Evolutionary conservation across 2,113 vertebrate species (phyloP).

Genomic region (Rhineura floridana): DNA sequence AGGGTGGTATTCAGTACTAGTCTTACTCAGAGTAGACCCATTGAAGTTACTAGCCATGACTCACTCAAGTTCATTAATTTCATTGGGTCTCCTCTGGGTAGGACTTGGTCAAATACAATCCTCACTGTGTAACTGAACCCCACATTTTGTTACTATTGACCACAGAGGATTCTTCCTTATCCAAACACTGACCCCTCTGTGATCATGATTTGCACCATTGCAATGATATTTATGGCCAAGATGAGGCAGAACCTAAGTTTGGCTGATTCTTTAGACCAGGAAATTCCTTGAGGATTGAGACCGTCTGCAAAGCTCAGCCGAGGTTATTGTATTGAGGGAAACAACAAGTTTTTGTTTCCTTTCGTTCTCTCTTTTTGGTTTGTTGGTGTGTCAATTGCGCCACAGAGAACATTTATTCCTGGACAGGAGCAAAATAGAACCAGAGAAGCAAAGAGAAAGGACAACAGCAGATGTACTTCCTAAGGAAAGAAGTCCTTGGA

Average conservation of each 20-base stretch:
- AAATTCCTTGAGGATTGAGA: conserved; percentile 71
- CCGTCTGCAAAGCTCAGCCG: conserved; percentile 62
- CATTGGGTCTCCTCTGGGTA: too few species aligned
- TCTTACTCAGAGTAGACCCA: too few species aligned
- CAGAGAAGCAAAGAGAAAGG: conserved; percentile 20
- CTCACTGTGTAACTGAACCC: neutral
- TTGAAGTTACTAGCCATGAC: too few species aligned
- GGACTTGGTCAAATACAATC: too few species aligned
- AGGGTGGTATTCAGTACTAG: too few species aligned
- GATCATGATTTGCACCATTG: neutral
- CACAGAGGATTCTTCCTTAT: neutral
- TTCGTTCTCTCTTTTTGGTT: neutral
- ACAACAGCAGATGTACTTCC: conserved; percentile 52
- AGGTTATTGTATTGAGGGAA: conserved; percentile 58
- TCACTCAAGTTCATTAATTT: too few species aligned
- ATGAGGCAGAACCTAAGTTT: conserved; percentile 27
- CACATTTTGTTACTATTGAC: neutral
- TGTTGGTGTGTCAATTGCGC: conserved; percentile 53
- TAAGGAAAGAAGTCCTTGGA: conserved; percentile 61
- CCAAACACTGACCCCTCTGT: neutral
- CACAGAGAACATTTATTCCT: conserved; percentile 41
- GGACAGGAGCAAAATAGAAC: conserved; percentile 43
- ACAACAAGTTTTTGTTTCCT: conserved; percentile 55
- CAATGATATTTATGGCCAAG: neutral
- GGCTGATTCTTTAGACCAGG: conserved; percentile 66